Percentiles rank a stretch among this genome's conserved stretches.
These are phyloP conservation scores for Serrognathus titanus DNA, from an alignment of 2,888 invertebrate species.

Conservation along the genomic window DNA sequence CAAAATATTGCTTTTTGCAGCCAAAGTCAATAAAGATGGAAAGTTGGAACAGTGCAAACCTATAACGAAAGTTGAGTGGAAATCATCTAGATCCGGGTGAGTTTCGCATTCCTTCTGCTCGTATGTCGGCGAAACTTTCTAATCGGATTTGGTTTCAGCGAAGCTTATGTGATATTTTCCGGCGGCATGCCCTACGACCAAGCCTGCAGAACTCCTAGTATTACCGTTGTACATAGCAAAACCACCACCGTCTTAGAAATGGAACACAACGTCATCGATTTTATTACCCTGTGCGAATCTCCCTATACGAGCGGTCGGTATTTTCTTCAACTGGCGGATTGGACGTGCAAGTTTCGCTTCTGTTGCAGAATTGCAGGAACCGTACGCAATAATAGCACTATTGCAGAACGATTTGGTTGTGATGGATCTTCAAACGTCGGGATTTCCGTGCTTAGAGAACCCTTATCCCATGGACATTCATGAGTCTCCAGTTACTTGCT, in stretches of 20 bases:
- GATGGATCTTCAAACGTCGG: constrained; percentile 90
- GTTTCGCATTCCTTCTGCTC: constrained; percentile 24
- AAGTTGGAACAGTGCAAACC: constrained; percentile 91
- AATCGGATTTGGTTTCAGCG: constrained; percentile 56
- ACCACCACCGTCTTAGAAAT: constrained; percentile 97
- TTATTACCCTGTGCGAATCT: constrained; percentile 92
- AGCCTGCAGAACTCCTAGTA: constrained; percentile 85
- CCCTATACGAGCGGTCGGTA: constrained; percentile 85
- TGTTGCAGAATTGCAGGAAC: constrained; percentile 89
- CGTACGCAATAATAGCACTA: constrained; percentile 95
- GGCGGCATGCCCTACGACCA: constrained; percentile 92
- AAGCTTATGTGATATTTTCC: constrained; percentile 94
- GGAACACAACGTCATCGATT: constrained; percentile 98
- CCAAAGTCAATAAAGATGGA: constrained; percentile 88
- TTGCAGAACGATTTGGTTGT: constrained; percentile 97
- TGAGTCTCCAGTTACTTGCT: constrained; percentile 97
- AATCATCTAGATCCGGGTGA: constrained; percentile 80
- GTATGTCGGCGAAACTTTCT: background rate
- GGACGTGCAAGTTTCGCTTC: constrained; percentile 4
- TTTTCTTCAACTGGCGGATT: background rate
- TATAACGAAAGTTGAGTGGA: constrained; percentile 95
- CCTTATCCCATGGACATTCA: constrained; percentile 99
- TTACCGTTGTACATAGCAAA: constrained; percentile 95
- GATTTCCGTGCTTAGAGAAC: constrained; percentile 98
- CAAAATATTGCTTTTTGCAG: constrained; percentile 53